These are phyloP conservation scores for Phocoena sinus DNA, from an alignment of 2,113 vertebrate genomes.

Conservation along the genomic window DNA sequence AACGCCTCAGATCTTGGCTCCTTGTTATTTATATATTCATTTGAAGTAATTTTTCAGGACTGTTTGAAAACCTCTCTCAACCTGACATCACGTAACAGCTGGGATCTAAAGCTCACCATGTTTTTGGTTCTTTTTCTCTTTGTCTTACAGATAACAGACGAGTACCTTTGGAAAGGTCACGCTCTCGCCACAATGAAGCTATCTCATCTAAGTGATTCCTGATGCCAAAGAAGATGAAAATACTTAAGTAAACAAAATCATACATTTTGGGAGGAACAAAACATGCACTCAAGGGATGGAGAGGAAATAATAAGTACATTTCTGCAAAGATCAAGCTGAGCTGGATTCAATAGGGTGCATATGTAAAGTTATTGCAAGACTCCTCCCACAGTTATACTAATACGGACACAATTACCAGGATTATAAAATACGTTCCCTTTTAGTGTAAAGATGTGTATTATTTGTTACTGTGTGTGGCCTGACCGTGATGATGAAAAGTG, in stretches of 20 bases:
- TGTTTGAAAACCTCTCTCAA: slow-evolving; percentile 80
- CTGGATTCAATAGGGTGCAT: slow-evolving; percentile 62
- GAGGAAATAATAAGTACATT: slow-evolving; percentile 68
- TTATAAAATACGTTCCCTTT: slow-evolving; percentile 73
- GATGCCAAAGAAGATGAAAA: slow-evolving; percentile 81
- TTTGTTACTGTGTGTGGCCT: slow-evolving; percentile 67
- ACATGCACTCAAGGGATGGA: slow-evolving; percentile 52
- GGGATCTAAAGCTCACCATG: slow-evolving; percentile 69
- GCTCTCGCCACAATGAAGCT: slow-evolving; percentile 93
- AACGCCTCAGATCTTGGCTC: slow-evolving; percentile 84
- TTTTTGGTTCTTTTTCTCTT: slow-evolving; percentile 75
- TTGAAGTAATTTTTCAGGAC: slow-evolving; percentile 78
- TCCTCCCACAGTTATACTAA: slow-evolving; percentile 68
- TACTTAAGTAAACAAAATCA: slow-evolving; percentile 71
- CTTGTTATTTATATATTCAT: slow-evolving; percentile 84
- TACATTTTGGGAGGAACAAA: slow-evolving; percentile 64
- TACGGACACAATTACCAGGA: slow-evolving; percentile 69
- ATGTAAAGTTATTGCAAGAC: slow-evolving; percentile 65
- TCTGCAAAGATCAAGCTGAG: slow-evolving; percentile 60
- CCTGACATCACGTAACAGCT: slow-evolving; percentile 64
- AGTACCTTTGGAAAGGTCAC: slow-evolving; percentile 93
- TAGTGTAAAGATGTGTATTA: slow-evolving; percentile 60
- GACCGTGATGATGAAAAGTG: slow-evolving; percentile 1
- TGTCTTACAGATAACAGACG: slow-evolving; percentile 92
- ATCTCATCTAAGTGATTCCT: slow-evolving; percentile 87